Conservation (phyloP, 1,140 invertebrate genomes). For the Bombus fervidus region DNA sequence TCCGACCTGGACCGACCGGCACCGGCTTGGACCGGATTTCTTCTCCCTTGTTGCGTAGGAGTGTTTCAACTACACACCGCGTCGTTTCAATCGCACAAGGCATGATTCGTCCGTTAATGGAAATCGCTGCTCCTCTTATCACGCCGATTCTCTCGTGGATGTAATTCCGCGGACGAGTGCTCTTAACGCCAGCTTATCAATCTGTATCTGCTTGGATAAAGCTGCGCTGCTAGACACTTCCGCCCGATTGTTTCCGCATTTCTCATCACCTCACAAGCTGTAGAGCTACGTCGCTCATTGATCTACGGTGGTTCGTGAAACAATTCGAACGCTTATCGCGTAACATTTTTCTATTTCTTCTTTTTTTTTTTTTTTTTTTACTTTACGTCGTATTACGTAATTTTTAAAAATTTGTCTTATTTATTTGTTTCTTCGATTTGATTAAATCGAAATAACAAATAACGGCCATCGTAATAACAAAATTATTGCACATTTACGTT, state of each 20-base stretch:
- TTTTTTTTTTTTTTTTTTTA: no score
- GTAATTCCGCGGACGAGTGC: conserved; percentile 5
- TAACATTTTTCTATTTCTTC: no score
- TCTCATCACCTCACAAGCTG: background rate
- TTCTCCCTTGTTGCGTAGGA: conserved; percentile 53
- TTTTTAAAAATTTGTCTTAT: no score
- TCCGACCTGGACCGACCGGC: conserved; percentile 46
- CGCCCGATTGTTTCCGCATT: background rate
- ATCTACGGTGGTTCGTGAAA: no score
- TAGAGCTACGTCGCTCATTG: no score
- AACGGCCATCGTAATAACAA: no score
- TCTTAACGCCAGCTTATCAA: conserved; percentile 13
- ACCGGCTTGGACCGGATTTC: conserved; percentile 55
- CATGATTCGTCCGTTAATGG: conserved; percentile 61
- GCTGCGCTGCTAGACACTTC: conserved; percentile 8
- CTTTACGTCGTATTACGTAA: no score
- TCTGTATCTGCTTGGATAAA: conserved; percentile 18
- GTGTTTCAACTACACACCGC: conserved; percentile 1
- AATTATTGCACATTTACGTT: no score
- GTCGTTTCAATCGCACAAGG: background rate
- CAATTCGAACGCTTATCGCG: no score
- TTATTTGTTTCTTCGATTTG: no score
- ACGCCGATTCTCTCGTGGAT: conserved; percentile 64
- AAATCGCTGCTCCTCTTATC: conserved; percentile 75
- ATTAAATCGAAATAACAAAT: no score